Conservation (phyloP, 2,797 vertebrate species). For the Acanthornis magna region DNA sequence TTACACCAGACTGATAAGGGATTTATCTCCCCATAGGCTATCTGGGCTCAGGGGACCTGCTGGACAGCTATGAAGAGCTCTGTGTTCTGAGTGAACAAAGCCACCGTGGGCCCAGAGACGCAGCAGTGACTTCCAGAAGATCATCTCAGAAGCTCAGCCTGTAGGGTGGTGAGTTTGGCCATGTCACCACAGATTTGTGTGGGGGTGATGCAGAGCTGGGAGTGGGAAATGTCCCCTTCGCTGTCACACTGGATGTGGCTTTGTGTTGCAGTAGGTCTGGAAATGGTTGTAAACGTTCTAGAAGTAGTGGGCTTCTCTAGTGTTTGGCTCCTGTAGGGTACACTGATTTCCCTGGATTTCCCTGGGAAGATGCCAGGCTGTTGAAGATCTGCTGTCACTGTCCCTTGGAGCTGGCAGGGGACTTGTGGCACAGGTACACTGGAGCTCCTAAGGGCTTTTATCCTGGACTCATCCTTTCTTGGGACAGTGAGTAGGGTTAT, state of each 20-base stretch:
- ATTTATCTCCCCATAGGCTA: neutral
- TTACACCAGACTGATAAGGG: neutral
- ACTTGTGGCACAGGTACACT: neutral
- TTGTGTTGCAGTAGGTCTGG: neutral
- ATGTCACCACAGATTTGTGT: neutral
- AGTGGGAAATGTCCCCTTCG: neutral
- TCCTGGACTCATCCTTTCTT: neutral
- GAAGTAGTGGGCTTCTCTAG: neutral
- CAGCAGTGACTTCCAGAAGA: neutral
- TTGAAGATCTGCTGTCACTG: neutral
- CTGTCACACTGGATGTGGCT: neutral
- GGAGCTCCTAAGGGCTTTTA: neutral
- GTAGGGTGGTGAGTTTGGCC: neutral
- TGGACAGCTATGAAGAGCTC: neutral
- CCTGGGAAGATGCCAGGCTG: neutral
- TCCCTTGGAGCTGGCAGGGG: neutral
- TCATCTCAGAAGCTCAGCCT: neutral
- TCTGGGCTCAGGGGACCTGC: neutral
- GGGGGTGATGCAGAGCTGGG: neutral
- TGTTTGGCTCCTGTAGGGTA: neutral
- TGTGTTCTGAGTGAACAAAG: neutral
- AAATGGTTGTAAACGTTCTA: neutral
- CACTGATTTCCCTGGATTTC: neutral
- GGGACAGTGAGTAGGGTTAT: neutral
- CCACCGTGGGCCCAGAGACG: rapidly evolving